Conservation (phyloP, 1,140 invertebrate genomes). For the Hyphantria cunea region DNA sequence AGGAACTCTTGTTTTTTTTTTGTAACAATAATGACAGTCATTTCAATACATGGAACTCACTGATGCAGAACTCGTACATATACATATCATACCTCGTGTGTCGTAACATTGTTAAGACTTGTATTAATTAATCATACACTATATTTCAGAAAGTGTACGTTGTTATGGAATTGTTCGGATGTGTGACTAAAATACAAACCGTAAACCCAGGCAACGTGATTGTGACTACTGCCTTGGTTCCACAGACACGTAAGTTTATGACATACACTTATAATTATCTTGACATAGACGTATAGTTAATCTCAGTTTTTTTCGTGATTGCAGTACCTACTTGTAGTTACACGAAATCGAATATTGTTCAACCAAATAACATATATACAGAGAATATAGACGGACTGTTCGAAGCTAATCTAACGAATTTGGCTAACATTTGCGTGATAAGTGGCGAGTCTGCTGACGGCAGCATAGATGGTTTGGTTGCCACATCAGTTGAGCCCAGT, state of each 20-base stretch:
- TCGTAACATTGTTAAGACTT: too few relatives aligned
- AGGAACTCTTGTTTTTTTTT: too few relatives aligned
- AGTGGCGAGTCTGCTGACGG: slow-evolving; percentile 2
- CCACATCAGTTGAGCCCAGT: background rate
- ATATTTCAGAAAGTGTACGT: slow-evolving; percentile 86
- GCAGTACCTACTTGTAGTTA: background rate
- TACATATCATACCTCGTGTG: too few relatives aligned
- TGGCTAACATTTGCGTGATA: background rate
- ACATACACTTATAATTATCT: too few relatives aligned
- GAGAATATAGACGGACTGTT: slow-evolving; percentile 4
- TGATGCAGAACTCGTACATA: too few relatives aligned
- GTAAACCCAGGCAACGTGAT: slow-evolving; percentile 44
- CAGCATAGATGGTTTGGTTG: background rate
- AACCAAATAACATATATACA: background rate
- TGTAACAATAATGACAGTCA: too few relatives aligned
- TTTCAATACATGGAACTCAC: too few relatives aligned
- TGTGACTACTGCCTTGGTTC: slow-evolving; percentile 32
- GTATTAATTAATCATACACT: background rate
- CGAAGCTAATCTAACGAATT: slow-evolving; percentile 3
- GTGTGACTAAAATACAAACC: slow-evolving; percentile 64
- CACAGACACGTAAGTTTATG: slow-evolving; percentile 48
- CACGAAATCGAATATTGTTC: background rate
- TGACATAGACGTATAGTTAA: background rate
- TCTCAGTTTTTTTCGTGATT: background rate
- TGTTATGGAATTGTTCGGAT: slow-evolving; percentile 85